phyloP scores from a whole-genome alignment of 2,113 vertebrate genomes.

The Phaethornis superciliosus region DNA sequence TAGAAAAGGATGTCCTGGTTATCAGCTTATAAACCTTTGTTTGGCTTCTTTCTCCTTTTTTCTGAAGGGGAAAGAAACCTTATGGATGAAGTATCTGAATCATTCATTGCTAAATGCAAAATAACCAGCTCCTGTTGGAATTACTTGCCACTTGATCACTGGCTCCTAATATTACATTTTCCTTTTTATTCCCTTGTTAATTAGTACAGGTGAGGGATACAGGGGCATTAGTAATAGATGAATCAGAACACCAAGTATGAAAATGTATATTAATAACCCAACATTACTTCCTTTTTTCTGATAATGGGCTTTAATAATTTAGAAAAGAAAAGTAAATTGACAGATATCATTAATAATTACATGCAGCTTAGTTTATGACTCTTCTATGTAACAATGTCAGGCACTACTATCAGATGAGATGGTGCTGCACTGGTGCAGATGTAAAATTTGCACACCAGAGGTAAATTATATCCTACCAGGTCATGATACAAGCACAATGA shows the following conservation, averaged over 20 bases:
- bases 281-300: neutral
- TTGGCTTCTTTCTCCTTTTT: neutral
- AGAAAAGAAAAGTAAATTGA: neutral
- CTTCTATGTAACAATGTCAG: neutral
- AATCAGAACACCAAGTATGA: neutral
- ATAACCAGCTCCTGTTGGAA: neutral
- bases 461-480: neutral
- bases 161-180: neutral
- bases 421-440: neutral
- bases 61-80: neutral
- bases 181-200: neutral
- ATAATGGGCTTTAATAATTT: neutral
- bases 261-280: neutral
- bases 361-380: neutral
- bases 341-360: neutral
- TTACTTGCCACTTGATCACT: neutral
- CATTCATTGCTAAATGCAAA: neutral
- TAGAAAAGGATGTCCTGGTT: neutral
- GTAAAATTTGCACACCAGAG: neutral
- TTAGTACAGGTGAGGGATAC: fast-evolving
- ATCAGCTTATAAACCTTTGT: neutral
- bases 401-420: neutral
- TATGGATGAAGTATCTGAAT: neutral
- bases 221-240: neutral
- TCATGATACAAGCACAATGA: neutral